Conservation (phyloP, 2,113 vertebrate species). For the Colaptes auratus region DNA sequence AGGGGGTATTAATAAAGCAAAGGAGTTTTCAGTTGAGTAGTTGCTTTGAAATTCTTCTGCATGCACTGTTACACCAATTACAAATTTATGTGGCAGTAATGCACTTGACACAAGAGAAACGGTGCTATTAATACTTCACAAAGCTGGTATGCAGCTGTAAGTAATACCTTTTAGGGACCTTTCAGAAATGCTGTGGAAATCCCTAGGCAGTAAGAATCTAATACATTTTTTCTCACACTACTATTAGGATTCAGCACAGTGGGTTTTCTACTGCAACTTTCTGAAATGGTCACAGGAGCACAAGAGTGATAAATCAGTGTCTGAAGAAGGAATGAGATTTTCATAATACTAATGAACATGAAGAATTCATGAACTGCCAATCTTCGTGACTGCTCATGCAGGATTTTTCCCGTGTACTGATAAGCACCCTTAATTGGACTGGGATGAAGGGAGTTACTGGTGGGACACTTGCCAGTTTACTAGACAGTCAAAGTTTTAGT, state of each 20-base stretch:
- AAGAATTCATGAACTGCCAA: background rate
- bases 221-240: background rate
- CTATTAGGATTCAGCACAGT: background rate
- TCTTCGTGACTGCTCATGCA: background rate
- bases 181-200: slow-evolving; percentile 23
- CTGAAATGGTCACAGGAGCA: background rate
- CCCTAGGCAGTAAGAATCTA: background rate
- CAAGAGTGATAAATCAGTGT: background rate
- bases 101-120: background rate
- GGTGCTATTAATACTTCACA: background rate
- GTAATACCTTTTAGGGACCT: background rate
- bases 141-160: background rate
- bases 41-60: slow-evolving; percentile 46
- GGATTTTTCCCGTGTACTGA: background rate
- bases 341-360: background rate
- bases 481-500: background rate
- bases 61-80: slow-evolving; percentile 19
- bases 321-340: background rate
- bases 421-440: background rate
- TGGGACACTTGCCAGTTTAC: background rate
- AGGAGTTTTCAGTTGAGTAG: slow-evolving; percentile 33
- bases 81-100: slow-evolving; percentile 1
- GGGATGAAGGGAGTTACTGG: background rate
- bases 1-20: background rate
- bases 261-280: background rate